Conservation (phyloP, 92 coral and sea anemone genomes). For the Desmophyllum pertusum region DNA sequence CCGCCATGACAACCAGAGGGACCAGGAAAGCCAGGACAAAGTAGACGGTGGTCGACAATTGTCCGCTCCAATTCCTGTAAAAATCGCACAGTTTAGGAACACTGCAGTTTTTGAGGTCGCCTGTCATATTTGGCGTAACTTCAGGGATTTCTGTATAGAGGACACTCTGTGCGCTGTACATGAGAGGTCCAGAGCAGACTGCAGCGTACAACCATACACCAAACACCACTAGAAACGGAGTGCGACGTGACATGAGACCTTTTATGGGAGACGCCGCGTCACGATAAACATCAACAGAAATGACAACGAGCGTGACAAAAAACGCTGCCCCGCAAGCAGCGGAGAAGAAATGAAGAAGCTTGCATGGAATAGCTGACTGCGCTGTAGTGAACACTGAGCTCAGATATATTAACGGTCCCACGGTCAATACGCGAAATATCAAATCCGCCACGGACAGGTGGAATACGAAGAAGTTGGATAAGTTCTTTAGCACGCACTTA, state of each 20-base stretch:
- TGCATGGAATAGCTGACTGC: constrained; percentile 27
- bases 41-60: constrained; percentile 66
- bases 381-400: constrained; percentile 9
- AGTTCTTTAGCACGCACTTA: constrained; percentile 47
- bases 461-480: constrained; percentile 51
- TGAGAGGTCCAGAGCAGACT: constrained; percentile 55
- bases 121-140: constrained; percentile 11
- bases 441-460: constrained; percentile 43
- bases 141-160: constrained; percentile 53
- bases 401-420: constrained; percentile 45
- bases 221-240: constrained; percentile 43
- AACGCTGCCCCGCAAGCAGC: constrained; percentile 39
- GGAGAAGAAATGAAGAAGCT: constrained; percentile 33
- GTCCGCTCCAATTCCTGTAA: constrained; percentile 58
- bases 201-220: constrained; percentile 63
- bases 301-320: constrained; percentile 43
- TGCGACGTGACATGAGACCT: constrained; percentile 48
- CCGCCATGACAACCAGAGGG: constrained; percentile 58
- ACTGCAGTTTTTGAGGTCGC: constrained; percentile 13
- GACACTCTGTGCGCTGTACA: constrained; percentile 61
- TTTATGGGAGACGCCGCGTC: constrained; percentile 31
- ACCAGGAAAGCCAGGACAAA: constrained; percentile 63
- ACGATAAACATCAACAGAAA: constrained; percentile 45
- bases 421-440: constrained; percentile 34
- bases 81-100: constrained; percentile 66